Evolutionary conservation across 2,888 invertebrate species (phyloP).

Genomic region (Aquatica leii): DNA sequence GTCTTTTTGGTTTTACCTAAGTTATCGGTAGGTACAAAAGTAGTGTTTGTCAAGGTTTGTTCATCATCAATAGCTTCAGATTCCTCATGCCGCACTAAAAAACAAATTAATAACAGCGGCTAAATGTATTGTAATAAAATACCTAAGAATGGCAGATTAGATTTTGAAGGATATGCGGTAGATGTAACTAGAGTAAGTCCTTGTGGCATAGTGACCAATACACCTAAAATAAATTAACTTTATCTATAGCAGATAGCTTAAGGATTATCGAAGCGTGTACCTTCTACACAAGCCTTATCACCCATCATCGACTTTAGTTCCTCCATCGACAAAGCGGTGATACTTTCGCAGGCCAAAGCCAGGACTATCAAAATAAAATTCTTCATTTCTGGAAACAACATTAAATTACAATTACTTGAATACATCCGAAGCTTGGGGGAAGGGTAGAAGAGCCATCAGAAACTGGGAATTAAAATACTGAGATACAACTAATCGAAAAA

Average conservation of each 20-base stretch:
- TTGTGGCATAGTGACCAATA: conserved; percentile 57
- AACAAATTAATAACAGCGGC: background rate
- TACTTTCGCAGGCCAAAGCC: conserved; percentile 30
- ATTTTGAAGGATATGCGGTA: conserved; percentile 52
- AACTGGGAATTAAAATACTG: too few relatives aligned
- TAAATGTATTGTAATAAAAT: conserved; percentile 10
- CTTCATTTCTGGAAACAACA: conserved; percentile 36
- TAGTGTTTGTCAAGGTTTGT: conserved; percentile 53
- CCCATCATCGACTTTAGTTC: conserved; percentile 55
- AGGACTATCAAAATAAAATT: conserved; percentile 36
- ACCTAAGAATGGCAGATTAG: conserved; percentile 32
- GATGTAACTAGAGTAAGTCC: conserved; percentile 56
- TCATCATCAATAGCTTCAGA: conserved; percentile 18
- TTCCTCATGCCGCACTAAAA: conserved; percentile 15
- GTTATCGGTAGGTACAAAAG: conserved; percentile 58
- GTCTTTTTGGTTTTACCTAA: conserved; percentile 92
- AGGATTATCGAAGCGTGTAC: conserved; percentile 37
- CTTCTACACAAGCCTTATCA: conserved; percentile 57
- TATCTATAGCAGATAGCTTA: too few relatives aligned
- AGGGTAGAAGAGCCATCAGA: too few relatives aligned
- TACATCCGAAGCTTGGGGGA: too few relatives aligned
- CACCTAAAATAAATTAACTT: too few relatives aligned
- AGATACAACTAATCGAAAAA: too few relatives aligned
- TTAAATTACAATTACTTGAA: conserved; percentile 29
- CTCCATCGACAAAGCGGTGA: conserved; percentile 46